Percentiles rank a stretch among this genome's conserved stretches.
Conservation (phyloP, 2,888 invertebrate genomes). For the Rhagophthalmus giganteus region DNA sequence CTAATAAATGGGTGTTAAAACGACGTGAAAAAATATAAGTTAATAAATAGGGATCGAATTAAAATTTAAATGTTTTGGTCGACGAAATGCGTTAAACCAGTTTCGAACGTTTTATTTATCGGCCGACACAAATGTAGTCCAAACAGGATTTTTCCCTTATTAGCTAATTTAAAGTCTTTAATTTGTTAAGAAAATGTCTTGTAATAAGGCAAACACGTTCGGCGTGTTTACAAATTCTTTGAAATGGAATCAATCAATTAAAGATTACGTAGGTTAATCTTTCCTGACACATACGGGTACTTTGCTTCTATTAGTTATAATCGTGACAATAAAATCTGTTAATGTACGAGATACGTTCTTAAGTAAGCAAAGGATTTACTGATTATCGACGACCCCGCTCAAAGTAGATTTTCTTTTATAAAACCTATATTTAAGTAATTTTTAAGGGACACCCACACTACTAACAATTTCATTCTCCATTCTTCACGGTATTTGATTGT, state of each 20-base stretch:
- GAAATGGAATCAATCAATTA: slow-evolving; percentile 16
- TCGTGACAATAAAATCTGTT: slow-evolving; percentile 15
- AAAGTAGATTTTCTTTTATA: slow-evolving; percentile 3
- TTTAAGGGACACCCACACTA: slow-evolving; percentile 21
- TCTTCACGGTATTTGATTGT: slow-evolving; percentile 43
- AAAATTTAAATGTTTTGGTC: neutral
- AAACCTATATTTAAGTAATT: slow-evolving; percentile 11
- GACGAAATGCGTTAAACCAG: neutral
- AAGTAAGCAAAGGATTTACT: slow-evolving; percentile 3
- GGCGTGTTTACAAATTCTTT: slow-evolving; percentile 3
- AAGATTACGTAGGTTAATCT: slow-evolving; percentile 8
- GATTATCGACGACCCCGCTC: slow-evolving; percentile 7
- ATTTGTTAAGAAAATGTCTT: neutral
- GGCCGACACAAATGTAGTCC: neutral
- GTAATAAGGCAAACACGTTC: neutral
- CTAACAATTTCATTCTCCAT: slow-evolving; percentile 35
- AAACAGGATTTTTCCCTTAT: neutral
- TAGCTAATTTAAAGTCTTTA: too few relatives aligned
- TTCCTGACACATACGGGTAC: slow-evolving; percentile 25
- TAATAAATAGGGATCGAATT: too few relatives aligned
- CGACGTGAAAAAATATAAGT: too few relatives aligned
- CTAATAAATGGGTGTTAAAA: too few relatives aligned
- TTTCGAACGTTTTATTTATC: neutral
- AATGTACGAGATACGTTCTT: slow-evolving; percentile 10
- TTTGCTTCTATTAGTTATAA: slow-evolving; percentile 25